These are phyloP conservation scores for Rambutsinella grinnellia DNA, from an alignment of 2,888 invertebrate genomes.

Conservation along the genomic window DNA sequence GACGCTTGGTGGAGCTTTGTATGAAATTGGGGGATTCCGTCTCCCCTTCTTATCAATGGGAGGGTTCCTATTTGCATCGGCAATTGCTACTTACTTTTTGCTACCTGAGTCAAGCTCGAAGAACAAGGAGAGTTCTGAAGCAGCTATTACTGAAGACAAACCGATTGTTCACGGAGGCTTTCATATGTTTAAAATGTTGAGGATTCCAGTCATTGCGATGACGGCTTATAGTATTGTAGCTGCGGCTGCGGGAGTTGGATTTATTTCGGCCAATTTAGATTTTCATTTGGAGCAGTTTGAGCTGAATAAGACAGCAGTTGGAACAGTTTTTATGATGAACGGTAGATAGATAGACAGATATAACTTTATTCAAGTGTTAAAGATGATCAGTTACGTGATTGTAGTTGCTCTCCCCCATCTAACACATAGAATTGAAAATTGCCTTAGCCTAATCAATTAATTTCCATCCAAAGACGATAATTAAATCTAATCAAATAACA, in stretches of 20 bases:
- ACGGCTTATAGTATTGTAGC: slow-evolving; percentile 64
- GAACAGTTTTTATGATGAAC: slow-evolving; percentile 86
- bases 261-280: slow-evolving; percentile 72
- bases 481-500: too few relatives aligned
- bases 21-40: slow-evolving; percentile 78
- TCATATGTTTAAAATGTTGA: slow-evolving; percentile 61
- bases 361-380: too few relatives aligned
- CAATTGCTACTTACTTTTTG: slow-evolving; percentile 80
- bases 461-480: too few relatives aligned
- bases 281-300: slow-evolving; percentile 73
- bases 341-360: too few relatives aligned
- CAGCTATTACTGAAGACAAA: slow-evolving; percentile 6
- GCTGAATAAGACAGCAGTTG: slow-evolving; percentile 79
- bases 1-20: slow-evolving; percentile 68
- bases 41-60: slow-evolving; percentile 87
- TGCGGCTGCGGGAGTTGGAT: slow-evolving; percentile 68
- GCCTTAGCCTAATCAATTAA: too few relatives aligned
- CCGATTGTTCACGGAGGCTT: slow-evolving; percentile 26
- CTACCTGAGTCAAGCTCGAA: slow-evolving; percentile 74
- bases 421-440: too few relatives aligned
- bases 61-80: slow-evolving; percentile 80
- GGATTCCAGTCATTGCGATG: slow-evolving; percentile 64
- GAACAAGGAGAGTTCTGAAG: slow-evolving; percentile 69
- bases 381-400: too few relatives aligned
- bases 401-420: too few relatives aligned